phyloP scores from a whole-genome alignment of 2,113 vertebrate species.

The Urocitellus parryii region DNA sequence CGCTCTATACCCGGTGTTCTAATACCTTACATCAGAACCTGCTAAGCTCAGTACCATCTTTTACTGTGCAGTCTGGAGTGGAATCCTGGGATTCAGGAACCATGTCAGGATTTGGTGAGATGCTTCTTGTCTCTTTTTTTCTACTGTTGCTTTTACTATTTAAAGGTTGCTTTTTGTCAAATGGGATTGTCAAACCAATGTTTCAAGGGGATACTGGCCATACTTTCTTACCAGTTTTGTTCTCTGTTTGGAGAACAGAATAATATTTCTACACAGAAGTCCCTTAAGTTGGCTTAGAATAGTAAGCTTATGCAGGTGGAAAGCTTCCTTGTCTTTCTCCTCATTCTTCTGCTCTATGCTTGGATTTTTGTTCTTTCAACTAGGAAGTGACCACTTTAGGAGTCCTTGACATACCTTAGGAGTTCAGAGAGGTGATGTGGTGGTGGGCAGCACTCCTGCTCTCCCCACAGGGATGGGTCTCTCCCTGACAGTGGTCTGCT shows the following conservation, averaged over 20 bases:
- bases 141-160: conserved; percentile 19
- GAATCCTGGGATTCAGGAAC: conserved; percentile 83
- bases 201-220: conserved; percentile 31
- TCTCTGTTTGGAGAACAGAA: not conserved
- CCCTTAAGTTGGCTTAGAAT: not conserved
- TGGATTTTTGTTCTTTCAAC: conserved; percentile 12
- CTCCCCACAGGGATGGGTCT: too few relatives aligned
- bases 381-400: not conserved
- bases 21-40: conserved; percentile 84
- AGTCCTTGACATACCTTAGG: too few relatives aligned
- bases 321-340: not conserved
- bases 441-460: not conserved
- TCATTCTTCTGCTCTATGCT: not conserved
- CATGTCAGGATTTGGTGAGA: conserved; percentile 89
- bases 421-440: not conserved
- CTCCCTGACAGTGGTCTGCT: not conserved
- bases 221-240: not conserved
- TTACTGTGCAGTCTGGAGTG: conserved; percentile 79
- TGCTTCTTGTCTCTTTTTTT: conserved; percentile 23
- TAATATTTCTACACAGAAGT: not conserved
- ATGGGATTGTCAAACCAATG: not conserved
- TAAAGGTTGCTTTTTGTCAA: conserved; percentile 39
- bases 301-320: not conserved
- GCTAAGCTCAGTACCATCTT: conserved; percentile 84
- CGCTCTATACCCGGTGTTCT: conserved; percentile 82